Evolutionary conservation across 2,797 vertebrate species (phyloP).

Genomic region (Arctocebus calabarensis): DNA sequence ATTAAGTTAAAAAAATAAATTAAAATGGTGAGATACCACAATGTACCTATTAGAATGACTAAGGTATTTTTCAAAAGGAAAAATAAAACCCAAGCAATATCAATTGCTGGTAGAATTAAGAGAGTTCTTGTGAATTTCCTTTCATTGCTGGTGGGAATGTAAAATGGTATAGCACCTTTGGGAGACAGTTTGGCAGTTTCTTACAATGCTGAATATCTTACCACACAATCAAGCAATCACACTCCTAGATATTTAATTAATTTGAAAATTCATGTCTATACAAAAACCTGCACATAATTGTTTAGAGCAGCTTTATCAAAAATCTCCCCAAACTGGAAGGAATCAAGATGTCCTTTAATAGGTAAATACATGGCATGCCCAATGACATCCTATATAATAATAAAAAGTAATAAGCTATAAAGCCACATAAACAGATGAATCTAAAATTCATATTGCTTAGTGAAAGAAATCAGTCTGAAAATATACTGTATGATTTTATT

Average conservation of each 20-base stretch:
- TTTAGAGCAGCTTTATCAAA: neutral
- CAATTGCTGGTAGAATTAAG: neutral
- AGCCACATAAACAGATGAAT: constrained; percentile 13
- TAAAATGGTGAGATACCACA: neutral
- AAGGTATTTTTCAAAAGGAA: neutral
- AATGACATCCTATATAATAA: neutral
- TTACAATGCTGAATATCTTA: neutral
- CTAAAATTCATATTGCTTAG: neutral
- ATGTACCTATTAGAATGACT: neutral
- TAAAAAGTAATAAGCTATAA: neutral
- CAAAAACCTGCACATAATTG: neutral
- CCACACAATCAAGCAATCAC: neutral
- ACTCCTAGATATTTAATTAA: neutral
- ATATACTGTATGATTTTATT: neutral
- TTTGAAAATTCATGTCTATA: neutral
- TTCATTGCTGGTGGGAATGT: too few relatives aligned
- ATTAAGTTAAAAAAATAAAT: neutral
- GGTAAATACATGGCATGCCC: neutral
- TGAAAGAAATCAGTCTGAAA: neutral
- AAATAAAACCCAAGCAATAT: neutral
- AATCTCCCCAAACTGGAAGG: neutral
- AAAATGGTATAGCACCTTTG: neutral
- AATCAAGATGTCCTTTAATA: neutral
- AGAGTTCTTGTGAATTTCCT: neutral
- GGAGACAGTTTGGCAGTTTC: neutral